Evolutionary conservation across 2,888 invertebrate genomes (phyloP).

Genomic region (Gasteruption jaculator): DNA sequence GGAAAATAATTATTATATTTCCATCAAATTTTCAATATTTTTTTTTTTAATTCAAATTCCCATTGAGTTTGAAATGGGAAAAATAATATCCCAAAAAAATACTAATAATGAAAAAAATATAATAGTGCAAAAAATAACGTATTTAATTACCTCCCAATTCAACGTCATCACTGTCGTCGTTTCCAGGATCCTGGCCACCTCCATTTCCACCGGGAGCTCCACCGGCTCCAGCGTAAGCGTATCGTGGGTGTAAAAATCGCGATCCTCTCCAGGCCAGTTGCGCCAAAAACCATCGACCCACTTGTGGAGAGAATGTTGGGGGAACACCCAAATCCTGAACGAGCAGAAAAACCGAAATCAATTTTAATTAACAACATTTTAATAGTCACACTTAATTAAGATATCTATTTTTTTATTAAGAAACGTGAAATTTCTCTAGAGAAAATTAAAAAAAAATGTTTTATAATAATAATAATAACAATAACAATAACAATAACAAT

Average conservation of each 20-base stretch:
- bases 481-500: slow-evolving; percentile 6
- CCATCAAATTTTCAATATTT: too few relatives aligned
- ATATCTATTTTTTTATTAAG: too few relatives aligned
- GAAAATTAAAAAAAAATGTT: slow-evolving; percentile 6
- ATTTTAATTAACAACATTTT: slow-evolving; percentile 3
- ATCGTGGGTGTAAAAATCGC: slow-evolving; percentile 21
- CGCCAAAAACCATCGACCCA: slow-evolving; percentile 26
- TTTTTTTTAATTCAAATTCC: too few relatives aligned
- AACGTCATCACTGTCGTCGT: slow-evolving; percentile 42
- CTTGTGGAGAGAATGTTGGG: slow-evolving; percentile 20
- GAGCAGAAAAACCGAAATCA: neutral
- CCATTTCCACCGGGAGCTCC: slow-evolving; percentile 10
- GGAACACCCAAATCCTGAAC: slow-evolving; percentile 18
- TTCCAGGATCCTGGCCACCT: slow-evolving; percentile 33
- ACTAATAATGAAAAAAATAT: too few relatives aligned
- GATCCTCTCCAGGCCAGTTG: slow-evolving; percentile 25
- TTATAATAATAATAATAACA: too few relatives aligned
- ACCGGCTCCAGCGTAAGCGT: slow-evolving; percentile 9
- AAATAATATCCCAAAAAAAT: too few relatives aligned
- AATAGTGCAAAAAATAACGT: neutral
- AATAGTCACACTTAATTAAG: neutral
- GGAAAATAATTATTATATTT: too few relatives aligned
- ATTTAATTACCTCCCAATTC: slow-evolving; percentile 33
- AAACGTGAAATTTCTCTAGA: neutral
- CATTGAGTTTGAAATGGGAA: too few relatives aligned